Base-by-base conservation (phyloP, 2,888 invertebrate genomes). In the Xanthostigma xanthostigma region DNA sequence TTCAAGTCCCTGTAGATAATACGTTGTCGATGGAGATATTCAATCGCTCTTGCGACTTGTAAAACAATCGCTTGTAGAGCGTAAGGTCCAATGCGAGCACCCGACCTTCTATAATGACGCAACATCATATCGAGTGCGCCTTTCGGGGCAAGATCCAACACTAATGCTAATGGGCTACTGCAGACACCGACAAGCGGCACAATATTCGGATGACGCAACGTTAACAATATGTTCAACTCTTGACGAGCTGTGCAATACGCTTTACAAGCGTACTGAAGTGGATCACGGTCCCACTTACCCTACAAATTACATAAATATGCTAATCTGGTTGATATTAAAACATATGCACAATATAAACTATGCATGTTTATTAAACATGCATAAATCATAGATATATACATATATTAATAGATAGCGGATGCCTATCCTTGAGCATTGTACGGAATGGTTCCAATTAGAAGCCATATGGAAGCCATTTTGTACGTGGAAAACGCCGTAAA, bases 221-320 rank as follows among this genome's bases (percentile, higher is more conserved):
- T 81, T 47, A 84, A 64, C 44, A 98, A 71, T 53, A 97, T 92
- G 58, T 86, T 83, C 48, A 97, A 71, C 68, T 98, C 97, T 66
- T 95, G 95, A 13, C 97, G 74, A 2, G 95, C 91, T 0, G 92
- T 95, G 64, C 92, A 91, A 69, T 98, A 97, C 0, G 97, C 95
- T 64, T 94, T 90, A 60, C 93, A 93, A 0, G 94, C 90, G 52
- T 88, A 89, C 60, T 95, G 88, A 34, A 86, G 66, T 0, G 95
- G 92, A 64, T 94, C 93, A 36, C 94, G 76, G 60, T 90, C 88
- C 95, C 96, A 96, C 61, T 94, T 92, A 36, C 88, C 84, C 76
- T 82, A 60, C 3, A 37, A 48, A 48, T 27, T 6, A 6, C 27
- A 27, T 27, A 27, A 27, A 27, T 27, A 6, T 27, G 27, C 6